Conservation (phyloP, 1,140 invertebrate genomes). For the Dendrolimus punctatus region DNA sequence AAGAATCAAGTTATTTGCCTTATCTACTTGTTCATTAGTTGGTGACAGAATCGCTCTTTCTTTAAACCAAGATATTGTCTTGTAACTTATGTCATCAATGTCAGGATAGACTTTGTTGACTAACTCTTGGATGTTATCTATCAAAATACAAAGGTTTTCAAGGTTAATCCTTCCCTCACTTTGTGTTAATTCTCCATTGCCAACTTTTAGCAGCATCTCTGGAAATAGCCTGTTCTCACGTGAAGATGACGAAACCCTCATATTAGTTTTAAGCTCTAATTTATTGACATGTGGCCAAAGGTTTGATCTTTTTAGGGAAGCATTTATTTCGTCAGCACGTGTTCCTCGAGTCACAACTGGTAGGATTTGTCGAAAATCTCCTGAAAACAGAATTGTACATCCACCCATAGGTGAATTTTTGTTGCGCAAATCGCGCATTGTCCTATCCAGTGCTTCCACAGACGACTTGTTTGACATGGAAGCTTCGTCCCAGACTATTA, state of each 20-base stretch:
- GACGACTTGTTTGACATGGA: slow-evolving; percentile 26
- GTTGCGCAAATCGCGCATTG: slow-evolving; percentile 30
- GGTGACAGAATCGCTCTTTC: too few relatives aligned
- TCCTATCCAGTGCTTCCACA: slow-evolving; percentile 33
- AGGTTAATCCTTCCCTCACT: too few relatives aligned
- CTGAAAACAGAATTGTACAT: slow-evolving; percentile 34
- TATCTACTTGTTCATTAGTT: slow-evolving; percentile 31
- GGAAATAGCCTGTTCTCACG: too few relatives aligned
- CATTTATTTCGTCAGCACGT: slow-evolving; percentile 33
- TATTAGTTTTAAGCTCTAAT: slow-evolving; percentile 20
- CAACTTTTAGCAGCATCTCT: too few relatives aligned
- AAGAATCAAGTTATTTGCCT: slow-evolving; percentile 29
- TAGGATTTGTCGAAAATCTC: slow-evolving; percentile 66
- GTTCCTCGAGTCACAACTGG: slow-evolving; percentile 54
- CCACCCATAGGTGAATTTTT: slow-evolving; percentile 27
- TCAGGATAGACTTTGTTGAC: slow-evolving; percentile 24
- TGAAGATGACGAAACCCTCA: slow-evolving; percentile 2
- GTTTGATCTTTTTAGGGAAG: slow-evolving; percentile 28
- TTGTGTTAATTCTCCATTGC: too few relatives aligned
- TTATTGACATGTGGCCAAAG: slow-evolving; percentile 31
- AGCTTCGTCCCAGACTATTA: slow-evolving; percentile 34
- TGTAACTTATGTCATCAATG: slow-evolving; percentile 26
- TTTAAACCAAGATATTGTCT: slow-evolving; percentile 24
- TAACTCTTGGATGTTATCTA: slow-evolving; percentile 24
- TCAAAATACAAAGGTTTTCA: too few relatives aligned